A percentile compares a stretch with the other conserved stretches of the same genome.
These are phyloP conservation scores for Etia nguti DNA, from an alignment of 2,113 vertebrate species.

Conservation along the genomic window DNA sequence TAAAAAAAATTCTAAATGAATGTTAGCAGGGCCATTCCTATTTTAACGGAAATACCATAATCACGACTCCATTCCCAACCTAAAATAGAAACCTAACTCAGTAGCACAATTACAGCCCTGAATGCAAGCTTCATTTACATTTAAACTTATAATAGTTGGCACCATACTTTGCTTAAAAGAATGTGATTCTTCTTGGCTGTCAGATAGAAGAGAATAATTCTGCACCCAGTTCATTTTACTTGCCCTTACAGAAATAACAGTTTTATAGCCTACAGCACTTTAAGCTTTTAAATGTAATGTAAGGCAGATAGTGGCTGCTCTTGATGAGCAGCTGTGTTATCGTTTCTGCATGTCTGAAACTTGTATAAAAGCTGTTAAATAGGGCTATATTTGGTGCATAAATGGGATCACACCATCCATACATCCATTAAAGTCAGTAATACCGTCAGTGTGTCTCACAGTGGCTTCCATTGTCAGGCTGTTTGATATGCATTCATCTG, in stretches of 20 bases:
- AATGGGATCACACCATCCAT: conserved; percentile 3
- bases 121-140: neutral
- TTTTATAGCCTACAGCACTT: conserved; percentile 22
- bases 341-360: neutral
- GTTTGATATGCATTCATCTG: conserved; percentile 52
- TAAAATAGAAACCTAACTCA: neutral
- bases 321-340: conserved; percentile 16
- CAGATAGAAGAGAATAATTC: neutral
- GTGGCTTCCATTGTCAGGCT: conserved; percentile 9
- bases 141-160: neutral
- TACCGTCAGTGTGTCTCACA: neutral
- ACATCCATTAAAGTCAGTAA: conserved; percentile 17
- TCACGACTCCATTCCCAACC: neutral
- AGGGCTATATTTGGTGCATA: neutral
- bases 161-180: neutral
- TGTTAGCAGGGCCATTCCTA: neutral
- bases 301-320: neutral
- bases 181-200: neutral
- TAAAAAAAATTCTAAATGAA: neutral
- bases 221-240: conserved; percentile 10
- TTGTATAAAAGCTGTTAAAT: conserved; percentile 1
- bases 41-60: neutral
- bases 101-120: neutral
- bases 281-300: conserved; percentile 25
- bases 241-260: conserved; percentile 18